Evolutionary conservation across 2,797 vertebrate genomes (phyloP), one percentile per base, ranked within the genome.

Genomic region (Manis crassicaudata): DNA sequence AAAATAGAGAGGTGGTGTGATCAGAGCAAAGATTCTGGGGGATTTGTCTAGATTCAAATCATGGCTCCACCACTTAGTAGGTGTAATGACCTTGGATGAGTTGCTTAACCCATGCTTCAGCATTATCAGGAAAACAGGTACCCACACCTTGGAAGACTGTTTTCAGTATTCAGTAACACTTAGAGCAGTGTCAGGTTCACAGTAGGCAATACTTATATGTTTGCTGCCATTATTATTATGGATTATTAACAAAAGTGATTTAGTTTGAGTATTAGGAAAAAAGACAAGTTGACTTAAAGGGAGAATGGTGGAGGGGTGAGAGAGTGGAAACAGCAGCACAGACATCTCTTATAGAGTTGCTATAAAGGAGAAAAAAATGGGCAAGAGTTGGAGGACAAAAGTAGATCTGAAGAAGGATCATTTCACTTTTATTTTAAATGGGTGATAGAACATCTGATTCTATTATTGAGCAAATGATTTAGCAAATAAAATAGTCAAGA

Each of bases 261-360:
- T n/a, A 50, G 43, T 87, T 60, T 84, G 89, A 81, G 52, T 54
- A 82, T 4, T 85, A 58, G 73, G 46, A 54, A 58, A 58, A 35
- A 92, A 79, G 29, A 50, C 0, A 12, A 88, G 17, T 7, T 84
- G 62, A 87, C 72, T 73, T 80, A 79, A 62, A 90, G 27, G 60
- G 35, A 88, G 60, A 73, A 40, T 35, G 25, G 9, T n/a, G 27
- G 56, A 86, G 25, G 40, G 80, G 25, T 32, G 13, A 82, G 85
- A 92, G 29, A 77, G 25, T 37, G 25, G 70, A 96, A 37, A 87
- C 29, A 96, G 84, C 58, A 87, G 25, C 25, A n/a, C 13, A 94
- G 85, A 46, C 54, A 43, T 58, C 62, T 94, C 40, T 88, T 84
- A 5, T 79, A 85, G 56, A 76, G 40, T 67, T 70, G 60, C 27